These are phyloP conservation scores for Stomatorhinus walkeri DNA, from an alignment of 2,797 vertebrate species.

Conservation along the genomic window DNA sequence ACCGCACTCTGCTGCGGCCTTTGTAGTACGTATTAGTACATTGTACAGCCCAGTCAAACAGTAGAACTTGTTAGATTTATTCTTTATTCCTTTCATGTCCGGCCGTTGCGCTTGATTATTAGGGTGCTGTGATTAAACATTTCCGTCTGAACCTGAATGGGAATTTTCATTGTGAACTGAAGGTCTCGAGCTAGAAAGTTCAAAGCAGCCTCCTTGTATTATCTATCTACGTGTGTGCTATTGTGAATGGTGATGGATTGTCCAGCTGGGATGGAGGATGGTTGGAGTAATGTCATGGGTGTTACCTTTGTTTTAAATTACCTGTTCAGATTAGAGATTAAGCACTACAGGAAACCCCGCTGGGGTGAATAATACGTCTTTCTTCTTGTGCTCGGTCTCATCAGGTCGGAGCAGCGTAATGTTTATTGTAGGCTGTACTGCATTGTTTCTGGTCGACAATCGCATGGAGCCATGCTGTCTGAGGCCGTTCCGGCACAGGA, in stretches of 20 bases:
- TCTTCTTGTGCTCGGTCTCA: background rate
- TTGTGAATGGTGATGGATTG: constrained; percentile 1
- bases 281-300: background rate
- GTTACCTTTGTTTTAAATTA: constrained; percentile 14
- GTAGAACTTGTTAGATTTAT: background rate
- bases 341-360: background rate
- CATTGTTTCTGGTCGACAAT: constrained; percentile 11
- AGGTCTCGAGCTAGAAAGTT: background rate
- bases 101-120: background rate
- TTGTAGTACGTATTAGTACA: background rate
- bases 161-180: background rate
- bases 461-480: background rate
- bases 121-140: background rate
- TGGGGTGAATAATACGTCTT: background rate
- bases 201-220: background rate
- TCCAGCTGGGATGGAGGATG: background rate
- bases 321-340: constrained; percentile 4
- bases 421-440: background rate
- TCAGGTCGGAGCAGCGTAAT: background rate
- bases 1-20: background rate
- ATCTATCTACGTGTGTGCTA: background rate
- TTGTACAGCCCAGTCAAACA: background rate
- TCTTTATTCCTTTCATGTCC: background rate
- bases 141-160: background rate
- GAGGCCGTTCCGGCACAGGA: background rate